phyloP scores from a whole-genome alignment of 2,888 invertebrate genomes.

The Drosophila ustulata region DNA sequence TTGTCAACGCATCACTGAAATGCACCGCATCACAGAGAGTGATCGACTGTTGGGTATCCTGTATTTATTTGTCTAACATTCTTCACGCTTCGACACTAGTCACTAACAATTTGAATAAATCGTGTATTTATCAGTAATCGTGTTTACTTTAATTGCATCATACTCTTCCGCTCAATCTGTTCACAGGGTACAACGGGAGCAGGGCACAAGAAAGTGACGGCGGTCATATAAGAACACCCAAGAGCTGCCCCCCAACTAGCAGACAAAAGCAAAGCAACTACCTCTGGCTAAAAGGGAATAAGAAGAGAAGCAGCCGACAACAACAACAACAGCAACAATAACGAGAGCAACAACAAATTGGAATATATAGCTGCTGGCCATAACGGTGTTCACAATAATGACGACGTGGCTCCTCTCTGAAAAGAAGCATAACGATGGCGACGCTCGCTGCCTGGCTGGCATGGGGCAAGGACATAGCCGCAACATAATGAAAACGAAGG shows the following conservation, averaged over 20 bases:
- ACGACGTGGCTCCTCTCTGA: constrained; percentile 79
- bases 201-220: constrained; percentile 58
- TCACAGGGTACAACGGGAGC: constrained; percentile 47
- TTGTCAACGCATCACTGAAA: constrained; percentile 63
- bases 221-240: constrained; percentile 80
- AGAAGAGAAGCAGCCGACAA: constrained; percentile 36
- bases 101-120: no score
- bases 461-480: constrained; percentile 73
- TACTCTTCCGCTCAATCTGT: neutral
- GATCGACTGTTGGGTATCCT: constrained; percentile 1
- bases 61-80: no score
- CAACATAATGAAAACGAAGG: constrained; percentile 82
- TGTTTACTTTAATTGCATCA: no score
- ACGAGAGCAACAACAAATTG: constrained; percentile 76
- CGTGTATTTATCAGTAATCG: no score
- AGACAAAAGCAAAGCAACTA: constrained; percentile 77
- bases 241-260: constrained; percentile 50
- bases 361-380: constrained; percentile 74
- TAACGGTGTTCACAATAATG: constrained; percentile 81
- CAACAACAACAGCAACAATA: constrained; percentile 40
- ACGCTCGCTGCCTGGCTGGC: constrained; percentile 9
- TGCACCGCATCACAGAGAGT: constrained; percentile 30
- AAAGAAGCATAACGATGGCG: constrained; percentile 56
- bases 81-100: no score
- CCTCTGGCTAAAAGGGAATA: constrained; percentile 73